Evolutionary conservation across 92 coral and sea anemone genomes (phyloP), one percentile per base, ranked within the genome.

Genomic region (Bergia puertoricense): DNA sequence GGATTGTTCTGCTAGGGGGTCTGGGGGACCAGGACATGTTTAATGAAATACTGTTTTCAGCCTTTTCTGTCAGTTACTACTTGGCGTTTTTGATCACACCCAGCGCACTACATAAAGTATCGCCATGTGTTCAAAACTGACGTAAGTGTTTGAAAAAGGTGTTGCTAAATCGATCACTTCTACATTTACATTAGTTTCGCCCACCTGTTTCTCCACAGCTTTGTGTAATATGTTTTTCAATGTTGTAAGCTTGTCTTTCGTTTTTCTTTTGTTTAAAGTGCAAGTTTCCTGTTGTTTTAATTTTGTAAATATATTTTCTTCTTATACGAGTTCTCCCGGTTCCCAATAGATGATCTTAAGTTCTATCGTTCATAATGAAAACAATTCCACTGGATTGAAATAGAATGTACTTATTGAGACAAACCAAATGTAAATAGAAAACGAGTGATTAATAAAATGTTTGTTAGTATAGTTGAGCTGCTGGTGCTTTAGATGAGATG

Each of bases 361-460:
- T 62, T 62, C 18, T 62, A 18, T 23, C 69, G 11, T 62, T 62
- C 69, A 62, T 22, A 62, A 62, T 62, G 69, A 20, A 10, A 62
- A 62, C 3, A 23, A 62, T 62, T 62, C n/a, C 69, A 7, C 69
- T 18, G 69, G 8, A 3, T 62, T 62, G 69, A 22, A 0, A 62
- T 18, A 62, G 6, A 62, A 62, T 42, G 80, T 76, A 40, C 80
- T 76, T 76, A 76, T 76, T 76, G 22, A 76, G 80, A 76, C 42
- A 76, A 76, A 42, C 5, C 48, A 40, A 75, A 50, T 76, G 80
- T 76, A 76, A 76, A 76, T 76, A 76, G 80, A 18, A 76, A 76
- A 76, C 23, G 80, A 76, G 80, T 76, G 80, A 76, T 76, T 45
- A 76, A 76, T 76, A 76, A 76, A 48, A 74, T 8, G 79, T 74